phyloP scores from a whole-genome alignment of 2,888 invertebrate species.

The Ischnura elegans region DNA sequence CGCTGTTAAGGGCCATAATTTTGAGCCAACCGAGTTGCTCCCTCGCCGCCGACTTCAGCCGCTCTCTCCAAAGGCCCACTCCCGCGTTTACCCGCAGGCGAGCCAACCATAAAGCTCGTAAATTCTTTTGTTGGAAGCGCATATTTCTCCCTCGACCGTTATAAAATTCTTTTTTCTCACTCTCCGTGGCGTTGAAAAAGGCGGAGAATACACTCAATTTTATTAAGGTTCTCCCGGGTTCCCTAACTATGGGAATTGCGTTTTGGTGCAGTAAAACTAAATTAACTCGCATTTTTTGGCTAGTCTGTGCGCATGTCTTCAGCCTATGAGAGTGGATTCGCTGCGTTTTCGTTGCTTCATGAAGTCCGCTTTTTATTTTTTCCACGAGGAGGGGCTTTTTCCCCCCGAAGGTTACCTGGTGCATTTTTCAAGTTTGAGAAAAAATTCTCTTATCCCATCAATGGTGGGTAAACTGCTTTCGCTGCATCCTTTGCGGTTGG shows the following conservation, averaged over 20 bases:
- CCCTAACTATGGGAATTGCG: constrained; percentile 62
- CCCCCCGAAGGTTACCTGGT: neutral
- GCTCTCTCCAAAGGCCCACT: neutral
- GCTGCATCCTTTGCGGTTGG: neutral
- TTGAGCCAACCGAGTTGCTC: neutral
- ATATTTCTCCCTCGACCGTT: neutral
- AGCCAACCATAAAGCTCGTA: constrained; percentile 28
- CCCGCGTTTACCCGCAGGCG: constrained; percentile 25
- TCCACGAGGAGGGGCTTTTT: neutral
- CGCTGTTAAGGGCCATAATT: constrained; percentile 47
- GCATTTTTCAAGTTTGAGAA: neutral
- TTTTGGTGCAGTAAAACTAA: constrained; percentile 41
- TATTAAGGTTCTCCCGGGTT: constrained; percentile 44
- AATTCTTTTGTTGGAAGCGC: constrained; percentile 14
- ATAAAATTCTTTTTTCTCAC: constrained; percentile 37
- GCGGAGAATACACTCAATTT: constrained; percentile 4
- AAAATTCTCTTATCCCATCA: neutral
- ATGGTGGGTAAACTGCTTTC: neutral
- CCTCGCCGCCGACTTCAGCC: neutral
- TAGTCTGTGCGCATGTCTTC: neutral
- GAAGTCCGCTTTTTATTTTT: neutral
- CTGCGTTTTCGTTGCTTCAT: neutral
- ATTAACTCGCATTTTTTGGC: constrained; percentile 35
- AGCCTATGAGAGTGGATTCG: neutral
- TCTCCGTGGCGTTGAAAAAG: neutral